phyloP scores from a whole-genome alignment of 2,113 vertebrate species.

The Nothobranchius kuhntae region DNA sequence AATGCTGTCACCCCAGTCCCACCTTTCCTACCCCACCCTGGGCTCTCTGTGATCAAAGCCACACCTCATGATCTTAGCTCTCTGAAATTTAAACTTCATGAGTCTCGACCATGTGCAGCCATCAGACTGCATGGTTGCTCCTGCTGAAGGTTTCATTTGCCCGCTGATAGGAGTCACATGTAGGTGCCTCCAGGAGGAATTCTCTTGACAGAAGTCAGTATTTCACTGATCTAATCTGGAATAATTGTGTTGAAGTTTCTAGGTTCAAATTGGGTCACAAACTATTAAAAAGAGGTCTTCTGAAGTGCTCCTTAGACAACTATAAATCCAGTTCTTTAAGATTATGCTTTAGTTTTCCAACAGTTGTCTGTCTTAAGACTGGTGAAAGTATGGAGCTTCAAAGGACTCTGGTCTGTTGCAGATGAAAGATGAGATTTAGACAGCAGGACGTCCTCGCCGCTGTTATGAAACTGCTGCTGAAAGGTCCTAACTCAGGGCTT shows the following conservation, averaged over 20 bases:
- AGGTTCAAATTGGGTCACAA: background rate
- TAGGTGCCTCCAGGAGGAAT: constrained; percentile 11
- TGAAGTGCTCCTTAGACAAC: background rate
- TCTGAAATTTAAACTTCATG: constrained; percentile 41
- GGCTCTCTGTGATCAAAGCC: constrained; percentile 46
- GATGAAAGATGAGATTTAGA: constrained; percentile 52
- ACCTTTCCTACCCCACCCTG: constrained; percentile 5
- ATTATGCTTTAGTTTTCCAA: background rate
- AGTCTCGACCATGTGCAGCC: constrained; percentile 26
- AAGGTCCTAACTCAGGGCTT: constrained; percentile 29
- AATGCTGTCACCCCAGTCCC: constrained; percentile 6
- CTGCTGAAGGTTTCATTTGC: constrained; percentile 51
- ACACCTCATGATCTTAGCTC: constrained; percentile 33
- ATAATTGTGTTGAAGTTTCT: constrained; percentile 4
- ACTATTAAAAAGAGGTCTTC: background rate
- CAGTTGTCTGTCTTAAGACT: constrained; percentile 2
- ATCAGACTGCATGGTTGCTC: constrained; percentile 25
- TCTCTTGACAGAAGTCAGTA: constrained; percentile 10
- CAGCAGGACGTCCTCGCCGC: constrained; percentile 36
- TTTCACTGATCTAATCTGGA: constrained; percentile 1
- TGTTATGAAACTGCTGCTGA: constrained; percentile 28
- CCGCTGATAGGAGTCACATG: constrained; percentile 46
- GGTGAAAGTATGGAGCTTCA: constrained; percentile 15
- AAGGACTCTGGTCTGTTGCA: constrained; percentile 15
- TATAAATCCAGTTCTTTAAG: background rate